These are phyloP conservation scores for Reticulitermes speratus DNA, from an alignment of 1,140 invertebrate species.

Conservation along the genomic window DNA sequence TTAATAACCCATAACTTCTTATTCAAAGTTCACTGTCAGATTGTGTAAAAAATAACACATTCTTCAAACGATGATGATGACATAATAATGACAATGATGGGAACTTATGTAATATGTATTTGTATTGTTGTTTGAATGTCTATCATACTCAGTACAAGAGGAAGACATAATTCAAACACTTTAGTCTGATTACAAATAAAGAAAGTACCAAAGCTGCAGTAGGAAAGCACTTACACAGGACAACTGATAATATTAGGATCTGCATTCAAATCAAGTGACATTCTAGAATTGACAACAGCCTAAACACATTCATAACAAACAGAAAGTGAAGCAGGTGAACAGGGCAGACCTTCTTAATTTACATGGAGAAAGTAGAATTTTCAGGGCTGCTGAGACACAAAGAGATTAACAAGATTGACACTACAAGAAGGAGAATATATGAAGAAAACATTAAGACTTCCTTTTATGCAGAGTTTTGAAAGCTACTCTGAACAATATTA, in stretches of 20 bases:
- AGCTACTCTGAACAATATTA: not conserved
- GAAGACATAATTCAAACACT: not conserved
- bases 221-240: not conserved
- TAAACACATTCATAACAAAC: not conserved
- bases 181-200: not conserved
- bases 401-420: too few relatives aligned
- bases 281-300: not conserved
- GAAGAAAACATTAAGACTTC: not conserved
- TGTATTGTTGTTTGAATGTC: not conserved
- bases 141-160: not conserved
- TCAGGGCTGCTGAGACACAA: not conserved
- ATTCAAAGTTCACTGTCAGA: not conserved
- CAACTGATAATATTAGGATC: not conserved
- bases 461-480: not conserved
- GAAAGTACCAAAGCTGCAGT: not conserved
- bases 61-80: conserved; percentile 12
- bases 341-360: not conserved
- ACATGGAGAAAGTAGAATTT: not conserved
- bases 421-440: not conserved
- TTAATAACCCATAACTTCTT: not conserved
- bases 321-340: not conserved
- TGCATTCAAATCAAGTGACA: not conserved
- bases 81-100: not conserved
- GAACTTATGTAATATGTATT: not conserved
- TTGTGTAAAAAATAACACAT: conserved; percentile 7